A percentile compares a stretch with the other conserved stretches of the same genome.
Conservation (phyloP, 2,797 vertebrate genomes). For the Xenentodon cancila region DNA sequence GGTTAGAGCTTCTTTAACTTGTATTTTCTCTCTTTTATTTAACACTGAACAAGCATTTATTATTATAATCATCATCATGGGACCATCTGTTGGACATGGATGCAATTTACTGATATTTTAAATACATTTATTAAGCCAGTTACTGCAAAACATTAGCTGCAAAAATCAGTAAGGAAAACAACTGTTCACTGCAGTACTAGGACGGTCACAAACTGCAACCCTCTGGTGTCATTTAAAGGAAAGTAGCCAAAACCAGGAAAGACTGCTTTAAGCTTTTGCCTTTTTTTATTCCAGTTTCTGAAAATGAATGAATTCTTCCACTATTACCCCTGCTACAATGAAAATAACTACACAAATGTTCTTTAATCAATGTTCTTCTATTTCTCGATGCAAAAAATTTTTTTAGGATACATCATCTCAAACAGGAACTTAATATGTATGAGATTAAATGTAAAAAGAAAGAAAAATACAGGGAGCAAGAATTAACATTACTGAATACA, state of each 20-base stretch:
- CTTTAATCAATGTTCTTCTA: too few relatives aligned
- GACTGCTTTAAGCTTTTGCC: not conserved
- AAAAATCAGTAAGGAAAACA: not conserved
- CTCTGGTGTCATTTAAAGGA: not conserved
- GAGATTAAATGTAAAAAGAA: too few relatives aligned
- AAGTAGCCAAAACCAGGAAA: not conserved
- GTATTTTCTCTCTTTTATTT: too few relatives aligned
- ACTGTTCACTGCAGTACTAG: not conserved
- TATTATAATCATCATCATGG: too few relatives aligned
- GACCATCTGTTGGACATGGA: not conserved
- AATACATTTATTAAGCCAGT: not conserved
- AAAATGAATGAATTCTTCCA: conserved; percentile 12
- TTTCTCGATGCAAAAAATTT: too few relatives aligned
- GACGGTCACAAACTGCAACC: not conserved
- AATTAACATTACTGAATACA: too few relatives aligned
- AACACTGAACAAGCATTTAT: too few relatives aligned
- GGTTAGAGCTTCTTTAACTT: too few relatives aligned
- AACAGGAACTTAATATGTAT: too few relatives aligned
- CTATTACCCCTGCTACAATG: conserved; percentile 1
- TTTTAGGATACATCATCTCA: too few relatives aligned
- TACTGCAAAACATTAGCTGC: not conserved
- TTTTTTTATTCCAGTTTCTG: not conserved
- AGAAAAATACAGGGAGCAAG: too few relatives aligned
- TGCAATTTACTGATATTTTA: not conserved
- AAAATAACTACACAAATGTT: too few relatives aligned